Evolutionary conservation across 2,113 vertebrate genomes (phyloP), one percentile per base, ranked within the genome.

Genomic region (Hippopotamus amphibius): DNA sequence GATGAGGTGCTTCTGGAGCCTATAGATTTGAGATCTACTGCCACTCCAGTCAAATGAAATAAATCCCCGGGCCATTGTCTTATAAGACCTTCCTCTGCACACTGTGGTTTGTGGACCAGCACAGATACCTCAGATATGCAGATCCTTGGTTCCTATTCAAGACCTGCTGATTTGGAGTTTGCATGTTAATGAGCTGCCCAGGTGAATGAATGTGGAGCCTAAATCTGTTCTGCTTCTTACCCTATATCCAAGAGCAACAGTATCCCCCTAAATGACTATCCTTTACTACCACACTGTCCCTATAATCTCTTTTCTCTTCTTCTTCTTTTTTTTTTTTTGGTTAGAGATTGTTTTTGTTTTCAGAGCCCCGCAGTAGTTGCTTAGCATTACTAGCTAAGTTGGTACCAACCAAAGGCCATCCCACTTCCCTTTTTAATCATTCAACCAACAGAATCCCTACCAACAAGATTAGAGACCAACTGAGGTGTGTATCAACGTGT

Each of bases 321-420:
- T 33, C 21, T 57, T 48, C 17, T 16, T 55, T 57, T 26, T 26
- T 30, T 15, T 30, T 65, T 65, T 14, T 65, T 11, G 85, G 66
- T 7, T 91, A 26, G 16, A 93, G 80, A 85, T 59, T n/a, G 65
- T 84, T 97, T 97, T 97, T 81, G 90, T 95, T 92, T 96, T 48
- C 93, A 82, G 9, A 74, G 74, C 79, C 79, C 81, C 53, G 55
- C 48, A 74, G 30, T 0, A 6, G 41, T 4, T 93, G 80, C 84
- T 66, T 5, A 5, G 37, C 3, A 43, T 2, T 9, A 37, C 0
- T 53, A 63, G 65, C 61, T 33, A 30, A 77, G 0, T 2, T 0
- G 26, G 50, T 17, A 57, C 61, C 46, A 6, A 59, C 82, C 26
- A 17, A 0, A 71, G 53, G 11, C 14, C 61, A 5, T 2, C 22